Percentiles rank a stretch among this genome's conserved stretches.
phyloP scores from a whole-genome alignment of 2,797 vertebrate genomes.

The Cossypha heuglini region DNA sequence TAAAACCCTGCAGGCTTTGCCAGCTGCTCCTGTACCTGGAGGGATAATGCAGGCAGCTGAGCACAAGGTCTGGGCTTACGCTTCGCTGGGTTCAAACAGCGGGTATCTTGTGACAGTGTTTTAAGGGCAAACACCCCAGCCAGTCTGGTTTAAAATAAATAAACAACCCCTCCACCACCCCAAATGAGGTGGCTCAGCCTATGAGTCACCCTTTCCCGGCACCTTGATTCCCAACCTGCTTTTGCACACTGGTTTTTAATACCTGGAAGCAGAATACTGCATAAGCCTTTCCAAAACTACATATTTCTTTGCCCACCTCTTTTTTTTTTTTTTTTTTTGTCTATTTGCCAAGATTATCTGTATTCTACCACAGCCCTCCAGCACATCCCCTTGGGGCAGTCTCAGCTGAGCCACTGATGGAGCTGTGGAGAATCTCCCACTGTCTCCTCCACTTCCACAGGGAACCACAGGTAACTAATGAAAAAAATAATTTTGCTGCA shows the following conservation, averaged over 20 bases:
- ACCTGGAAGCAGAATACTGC: background rate
- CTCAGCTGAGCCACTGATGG: background rate
- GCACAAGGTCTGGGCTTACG: background rate
- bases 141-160: background rate
- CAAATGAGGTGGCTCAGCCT: background rate
- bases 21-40: background rate
- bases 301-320: rapidly evolving
- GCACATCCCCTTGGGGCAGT: background rate
- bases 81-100: background rate
- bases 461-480: rapidly evolving
- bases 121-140: background rate
- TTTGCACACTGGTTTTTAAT: background rate
- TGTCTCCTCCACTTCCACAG: background rate
- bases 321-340: background rate
- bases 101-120: background rate
- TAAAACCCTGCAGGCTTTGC: background rate
- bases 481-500: background rate
- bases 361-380: background rate
- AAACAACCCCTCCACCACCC: background rate
- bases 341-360: background rate
- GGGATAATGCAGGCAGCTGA: background rate
- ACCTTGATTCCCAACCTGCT: background rate
- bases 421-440: background rate
- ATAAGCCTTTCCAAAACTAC: background rate
- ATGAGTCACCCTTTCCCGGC: background rate